A percentile compares a stretch with the other conserved stretches of the same genome.
Evolutionary conservation across 2,888 invertebrate species (phyloP).

Genomic region (Cheilosia soror): DNA sequence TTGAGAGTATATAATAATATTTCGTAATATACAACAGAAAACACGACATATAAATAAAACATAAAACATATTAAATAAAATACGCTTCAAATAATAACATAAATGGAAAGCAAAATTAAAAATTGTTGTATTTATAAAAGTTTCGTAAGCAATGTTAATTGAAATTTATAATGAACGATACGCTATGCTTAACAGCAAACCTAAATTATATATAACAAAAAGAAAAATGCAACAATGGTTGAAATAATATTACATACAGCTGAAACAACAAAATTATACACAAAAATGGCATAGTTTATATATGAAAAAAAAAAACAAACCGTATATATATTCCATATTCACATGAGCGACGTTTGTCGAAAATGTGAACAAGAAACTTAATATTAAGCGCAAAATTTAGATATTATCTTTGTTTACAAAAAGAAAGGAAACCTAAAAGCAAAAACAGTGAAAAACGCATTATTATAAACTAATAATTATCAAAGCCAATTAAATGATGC

Average conservation of each 20-base stretch:
- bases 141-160: conserved; percentile 67
- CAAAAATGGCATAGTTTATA: conserved; percentile 57
- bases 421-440: conserved; percentile 25
- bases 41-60: conserved; percentile 31
- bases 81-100: conserved; percentile 57
- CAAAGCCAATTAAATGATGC: conserved; percentile 75
- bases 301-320: conserved; percentile 19
- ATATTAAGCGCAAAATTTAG: conserved; percentile 65
- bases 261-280: conserved; percentile 56
- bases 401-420: conserved; percentile 70
- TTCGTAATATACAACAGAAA: conserved; percentile 20
- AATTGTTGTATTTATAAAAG: conserved; percentile 55
- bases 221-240: conserved; percentile 32
- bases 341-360: conserved; percentile 37
- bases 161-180: conserved; percentile 60
- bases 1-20: conserved; percentile 48
- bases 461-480: conserved; percentile 70
- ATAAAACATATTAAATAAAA: conserved; percentile 50
- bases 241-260: conserved; percentile 55
- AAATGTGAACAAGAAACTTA: conserved; percentile 55
- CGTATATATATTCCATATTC: conserved; percentile 60
- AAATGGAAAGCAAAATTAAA: conserved; percentile 47
- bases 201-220: conserved; percentile 31
- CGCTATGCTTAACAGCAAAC: conserved; percentile 65
- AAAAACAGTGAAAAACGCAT: conserved; percentile 36